phyloP scores from a whole-genome alignment of 2,113 vertebrate species.

The Scolopax mira region DNA sequence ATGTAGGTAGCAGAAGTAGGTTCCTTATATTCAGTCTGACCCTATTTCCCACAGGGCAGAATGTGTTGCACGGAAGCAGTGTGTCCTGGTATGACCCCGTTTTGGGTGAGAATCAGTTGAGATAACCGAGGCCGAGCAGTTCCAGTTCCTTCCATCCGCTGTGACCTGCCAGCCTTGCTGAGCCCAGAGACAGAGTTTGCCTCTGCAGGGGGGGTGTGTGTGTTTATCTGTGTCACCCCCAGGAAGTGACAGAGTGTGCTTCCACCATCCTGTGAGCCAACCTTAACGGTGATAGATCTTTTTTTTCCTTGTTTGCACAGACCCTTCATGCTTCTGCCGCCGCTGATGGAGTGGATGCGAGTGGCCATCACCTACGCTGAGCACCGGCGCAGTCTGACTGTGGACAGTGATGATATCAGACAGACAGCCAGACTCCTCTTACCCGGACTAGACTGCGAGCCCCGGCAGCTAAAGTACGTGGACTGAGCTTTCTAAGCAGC shows the following conservation, averaged over 20 bases:
- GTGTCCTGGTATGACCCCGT: fast-evolving
- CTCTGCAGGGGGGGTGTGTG: background rate
- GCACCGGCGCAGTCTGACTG: constrained; percentile 91
- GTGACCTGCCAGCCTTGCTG: background rate
- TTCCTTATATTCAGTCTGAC: background rate
- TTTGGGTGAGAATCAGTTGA: background rate
- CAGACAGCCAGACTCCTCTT: constrained; percentile 92
- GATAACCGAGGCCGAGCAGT: background rate
- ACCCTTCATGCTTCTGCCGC: constrained; percentile 93
- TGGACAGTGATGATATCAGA: constrained; percentile 95
- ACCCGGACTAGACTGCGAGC: constrained; percentile 95
- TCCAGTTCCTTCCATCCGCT: background rate
- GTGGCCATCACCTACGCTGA: constrained; percentile 96
- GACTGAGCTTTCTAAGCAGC: background rate
- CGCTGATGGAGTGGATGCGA: constrained; percentile 98
- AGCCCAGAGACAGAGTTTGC: background rate
- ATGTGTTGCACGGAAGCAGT: background rate
- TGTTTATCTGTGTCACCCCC: background rate
- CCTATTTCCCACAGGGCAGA: background rate
- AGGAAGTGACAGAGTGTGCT: fast-evolving
- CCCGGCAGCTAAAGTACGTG: constrained; percentile 91
- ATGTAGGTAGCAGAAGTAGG: background rate
- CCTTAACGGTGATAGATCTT: fast-evolving
- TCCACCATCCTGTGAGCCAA: fast-evolving
- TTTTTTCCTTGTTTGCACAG: constrained; percentile 58